Percentiles rank a stretch among this genome's conserved stretches.
Evolutionary conservation across 2,113 vertebrate genomes (phyloP).

Genomic region (Labeo catla): DNA sequence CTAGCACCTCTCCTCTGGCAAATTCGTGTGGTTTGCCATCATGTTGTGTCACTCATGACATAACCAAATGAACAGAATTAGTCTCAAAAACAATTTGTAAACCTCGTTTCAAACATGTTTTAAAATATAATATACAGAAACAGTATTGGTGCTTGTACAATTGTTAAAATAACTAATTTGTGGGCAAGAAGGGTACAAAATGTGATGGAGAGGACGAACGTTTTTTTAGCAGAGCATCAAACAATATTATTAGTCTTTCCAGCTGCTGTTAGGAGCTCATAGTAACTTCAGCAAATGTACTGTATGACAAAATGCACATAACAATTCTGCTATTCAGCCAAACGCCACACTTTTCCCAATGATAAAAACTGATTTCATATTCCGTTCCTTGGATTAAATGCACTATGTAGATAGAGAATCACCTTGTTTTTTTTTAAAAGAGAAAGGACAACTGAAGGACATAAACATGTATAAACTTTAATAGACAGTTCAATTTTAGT

Average conservation of each 20-base stretch:
- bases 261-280: slow-evolving; percentile 60
- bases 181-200: slow-evolving; percentile 65
- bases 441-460: neutral
- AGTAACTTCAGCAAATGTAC: slow-evolving; percentile 55
- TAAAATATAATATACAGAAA: slow-evolving; percentile 53
- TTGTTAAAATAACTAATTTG: neutral
- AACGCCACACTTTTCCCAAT: slow-evolving; percentile 16
- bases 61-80: neutral
- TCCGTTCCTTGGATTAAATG: slow-evolving; percentile 49
- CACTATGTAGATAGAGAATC: slow-evolving; percentile 47
- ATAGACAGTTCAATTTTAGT: neutral
- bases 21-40: slow-evolving; percentile 46
- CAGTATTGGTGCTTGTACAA: slow-evolving; percentile 62
- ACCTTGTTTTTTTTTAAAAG: slow-evolving; percentile 17
- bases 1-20: slow-evolving; percentile 50
- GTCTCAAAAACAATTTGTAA: neutral
- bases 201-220: slow-evolving; percentile 57
- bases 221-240: slow-evolving; percentile 50
- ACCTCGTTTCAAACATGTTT: slow-evolving; percentile 19
- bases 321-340: slow-evolving; percentile 11
- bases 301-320: slow-evolving; percentile 52
- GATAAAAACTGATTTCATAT: slow-evolving; percentile 38
- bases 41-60: slow-evolving; percentile 50
- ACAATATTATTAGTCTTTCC: slow-evolving; percentile 55
- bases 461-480: slow-evolving; percentile 7